These are phyloP conservation scores for Mesitornis unicolor DNA, from an alignment of 2,113 vertebrate genomes.

Conservation along the genomic window DNA sequence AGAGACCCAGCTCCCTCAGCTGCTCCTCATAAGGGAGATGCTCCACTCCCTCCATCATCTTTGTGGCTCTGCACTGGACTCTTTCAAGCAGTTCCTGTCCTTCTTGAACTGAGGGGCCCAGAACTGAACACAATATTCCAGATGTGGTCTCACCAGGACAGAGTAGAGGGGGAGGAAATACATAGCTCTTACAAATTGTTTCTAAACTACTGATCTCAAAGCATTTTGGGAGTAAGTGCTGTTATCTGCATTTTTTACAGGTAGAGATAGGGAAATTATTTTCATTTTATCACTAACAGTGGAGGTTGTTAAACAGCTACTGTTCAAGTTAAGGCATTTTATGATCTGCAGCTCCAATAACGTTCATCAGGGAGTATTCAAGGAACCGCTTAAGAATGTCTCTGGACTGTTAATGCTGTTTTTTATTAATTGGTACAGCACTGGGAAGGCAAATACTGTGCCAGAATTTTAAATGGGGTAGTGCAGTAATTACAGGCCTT, in stretches of 20 bases:
- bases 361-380: conserved; percentile 31
- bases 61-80: too few species aligned
- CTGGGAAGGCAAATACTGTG: conserved; percentile 7
- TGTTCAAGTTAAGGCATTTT: conserved; percentile 5
- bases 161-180: too few species aligned
- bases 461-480: conserved; percentile 57
- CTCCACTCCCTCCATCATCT: too few species aligned
- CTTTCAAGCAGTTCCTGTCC: too few species aligned
- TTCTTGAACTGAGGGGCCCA: too few species aligned
- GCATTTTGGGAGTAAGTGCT: background rate
- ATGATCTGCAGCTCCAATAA: conserved; percentile 17
- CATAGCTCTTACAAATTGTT: background rate
- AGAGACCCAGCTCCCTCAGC: too few species aligned
- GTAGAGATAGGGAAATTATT: background rate
- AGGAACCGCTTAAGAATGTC: conserved; percentile 12
- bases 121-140: too few species aligned
- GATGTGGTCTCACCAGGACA: too few species aligned
- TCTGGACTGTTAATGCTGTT: conserved; percentile 29
- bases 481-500: conserved; percentile 26
- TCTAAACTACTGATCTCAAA: background rate
- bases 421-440: conserved; percentile 52
- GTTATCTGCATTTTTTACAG: background rate
- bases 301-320: background rate
- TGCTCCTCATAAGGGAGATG: too few species aligned
- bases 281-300: background rate